phyloP scores from a whole-genome alignment of 2,888 invertebrate genomes.

The Leucophenga maculata region DNA sequence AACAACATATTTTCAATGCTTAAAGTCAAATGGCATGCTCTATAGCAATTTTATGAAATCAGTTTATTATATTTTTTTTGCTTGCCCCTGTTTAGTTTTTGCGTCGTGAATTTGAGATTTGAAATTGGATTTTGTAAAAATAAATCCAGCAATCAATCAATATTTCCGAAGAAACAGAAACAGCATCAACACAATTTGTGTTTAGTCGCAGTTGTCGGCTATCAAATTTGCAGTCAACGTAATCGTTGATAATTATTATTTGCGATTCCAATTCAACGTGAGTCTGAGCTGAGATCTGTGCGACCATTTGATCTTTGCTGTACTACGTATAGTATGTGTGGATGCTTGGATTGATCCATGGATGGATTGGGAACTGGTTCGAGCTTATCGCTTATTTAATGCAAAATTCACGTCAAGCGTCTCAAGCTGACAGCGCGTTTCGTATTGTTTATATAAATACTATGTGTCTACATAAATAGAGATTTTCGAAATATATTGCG shows the following conservation, averaged over 20 bases:
- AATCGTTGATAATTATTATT: slow-evolving; percentile 13
- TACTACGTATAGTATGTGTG: background rate
- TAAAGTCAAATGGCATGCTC: too few species aligned
- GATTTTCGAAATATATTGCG: background rate
- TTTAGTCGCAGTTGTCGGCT: background rate
- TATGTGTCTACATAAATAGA: background rate
- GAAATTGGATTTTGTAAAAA: too few species aligned
- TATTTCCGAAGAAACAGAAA: too few species aligned
- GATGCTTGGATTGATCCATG: too few species aligned
- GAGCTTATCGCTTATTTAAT: slow-evolving; percentile 14
- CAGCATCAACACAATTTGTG: background rate
- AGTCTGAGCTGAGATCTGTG: background rate
- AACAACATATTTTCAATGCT: too few species aligned
- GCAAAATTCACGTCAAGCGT: background rate
- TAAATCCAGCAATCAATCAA: too few species aligned
- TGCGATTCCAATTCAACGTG: slow-evolving; percentile 3
- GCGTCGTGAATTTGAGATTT: too few species aligned
- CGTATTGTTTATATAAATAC: slow-evolving; percentile 1
- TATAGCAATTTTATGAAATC: too few species aligned
- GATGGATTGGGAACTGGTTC: too few species aligned
- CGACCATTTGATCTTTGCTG: slow-evolving; percentile 16
- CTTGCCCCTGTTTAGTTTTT: too few species aligned
- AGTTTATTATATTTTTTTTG: too few species aligned
- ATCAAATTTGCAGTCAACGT: background rate
- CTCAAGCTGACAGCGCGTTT: background rate